Evolutionary conservation across 2,113 vertebrate genomes (phyloP).

Genomic region (Corythoichthys haematopterus): DNA sequence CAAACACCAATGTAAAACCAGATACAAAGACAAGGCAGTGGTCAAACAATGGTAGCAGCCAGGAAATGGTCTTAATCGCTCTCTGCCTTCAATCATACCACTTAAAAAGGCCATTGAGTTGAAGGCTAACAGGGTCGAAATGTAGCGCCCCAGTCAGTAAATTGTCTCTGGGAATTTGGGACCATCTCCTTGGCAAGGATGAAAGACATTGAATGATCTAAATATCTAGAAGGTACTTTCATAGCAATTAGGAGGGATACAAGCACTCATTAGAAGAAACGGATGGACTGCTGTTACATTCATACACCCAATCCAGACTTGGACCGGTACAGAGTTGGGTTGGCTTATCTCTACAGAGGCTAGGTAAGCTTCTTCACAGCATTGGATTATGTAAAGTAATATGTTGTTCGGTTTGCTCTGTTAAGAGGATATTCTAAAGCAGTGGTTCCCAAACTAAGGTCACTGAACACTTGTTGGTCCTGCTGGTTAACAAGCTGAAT

Average conservation of each 20-base stretch:
- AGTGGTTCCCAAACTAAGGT: too few species aligned
- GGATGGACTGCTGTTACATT: neutral
- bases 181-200: neutral
- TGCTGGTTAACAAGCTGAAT: too few species aligned
- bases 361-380: neutral
- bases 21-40: neutral
- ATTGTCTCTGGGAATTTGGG: conserved; percentile 36
- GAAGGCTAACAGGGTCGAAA: conserved; percentile 33
- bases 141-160: conserved; percentile 30
- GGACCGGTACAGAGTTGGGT: neutral
- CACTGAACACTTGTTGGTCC: neutral
- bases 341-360: neutral
- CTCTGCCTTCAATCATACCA: conserved; percentile 19
- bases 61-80: conserved; percentile 26
- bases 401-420: neutral
- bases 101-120: conserved; percentile 34
- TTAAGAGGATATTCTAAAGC: too few species aligned
- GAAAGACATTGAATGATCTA: conserved; percentile 9
- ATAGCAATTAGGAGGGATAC: neutral
- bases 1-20: neutral
- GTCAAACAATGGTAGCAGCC: conserved; percentile 10
- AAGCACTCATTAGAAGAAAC: conserved; percentile 1
- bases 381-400: neutral
- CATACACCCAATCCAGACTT: neutral
- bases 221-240: neutral